Conservation (phyloP, 2,113 vertebrate genomes). For the Pteronura brasiliensis region DNA sequence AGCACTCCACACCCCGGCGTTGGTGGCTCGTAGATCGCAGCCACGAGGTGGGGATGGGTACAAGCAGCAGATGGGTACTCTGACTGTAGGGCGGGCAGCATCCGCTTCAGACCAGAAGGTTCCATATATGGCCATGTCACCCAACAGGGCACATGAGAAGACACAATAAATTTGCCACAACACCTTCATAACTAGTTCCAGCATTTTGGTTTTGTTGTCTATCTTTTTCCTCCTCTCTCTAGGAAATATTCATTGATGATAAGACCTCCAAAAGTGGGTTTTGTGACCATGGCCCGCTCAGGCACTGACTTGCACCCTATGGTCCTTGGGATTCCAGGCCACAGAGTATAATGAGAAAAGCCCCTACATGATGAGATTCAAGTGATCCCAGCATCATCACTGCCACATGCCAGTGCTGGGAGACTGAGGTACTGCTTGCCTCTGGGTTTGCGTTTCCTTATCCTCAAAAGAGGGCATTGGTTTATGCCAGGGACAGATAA, state of each 20-base stretch:
- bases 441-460: not conserved
- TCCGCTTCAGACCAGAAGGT: not conserved
- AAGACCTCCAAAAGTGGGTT: not conserved
- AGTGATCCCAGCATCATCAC: not conserved
- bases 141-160: accelerated
- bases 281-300: not conserved
- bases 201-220: not conserved
- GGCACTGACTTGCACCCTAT: not conserved
- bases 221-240: not conserved
- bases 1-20: not conserved
- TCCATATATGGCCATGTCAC: no score
- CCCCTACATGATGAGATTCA: not conserved
- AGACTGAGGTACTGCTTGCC: not conserved
- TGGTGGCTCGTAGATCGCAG: not conserved
- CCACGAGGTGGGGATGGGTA: not conserved
- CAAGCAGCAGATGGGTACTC: not conserved
- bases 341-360: not conserved
- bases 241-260: not conserved
- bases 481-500: not conserved
- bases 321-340: not conserved
- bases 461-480: not conserved
- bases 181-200: not conserved
- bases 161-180: not conserved
- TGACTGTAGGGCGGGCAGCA: accelerated
- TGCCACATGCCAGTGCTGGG: not conserved